Conservation (phyloP, 1,140 invertebrate species). For the Drosophila mayri region DNA sequence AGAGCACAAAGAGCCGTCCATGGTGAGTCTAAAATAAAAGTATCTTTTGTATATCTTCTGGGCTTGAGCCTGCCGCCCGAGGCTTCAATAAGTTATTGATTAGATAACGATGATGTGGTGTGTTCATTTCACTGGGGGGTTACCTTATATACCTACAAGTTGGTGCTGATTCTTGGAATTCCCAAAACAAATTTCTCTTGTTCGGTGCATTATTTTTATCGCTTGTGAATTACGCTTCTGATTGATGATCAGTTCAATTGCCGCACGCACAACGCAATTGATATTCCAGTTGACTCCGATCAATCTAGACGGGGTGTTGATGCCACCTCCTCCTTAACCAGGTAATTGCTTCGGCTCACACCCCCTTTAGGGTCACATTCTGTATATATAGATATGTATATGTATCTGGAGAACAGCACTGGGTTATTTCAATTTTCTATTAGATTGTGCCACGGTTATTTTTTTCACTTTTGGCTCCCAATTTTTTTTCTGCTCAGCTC, state of each 20-base stretch:
- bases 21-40: constrained; percentile 23
- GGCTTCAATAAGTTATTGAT: constrained; percentile 8
- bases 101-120: constrained; percentile 16
- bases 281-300: constrained; percentile 48
- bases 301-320: constrained; percentile 29
- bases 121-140: background rate
- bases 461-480: constrained; percentile 26
- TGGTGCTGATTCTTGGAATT: constrained; percentile 32
- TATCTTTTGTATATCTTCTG: constrained; percentile 5
- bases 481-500: constrained; percentile 26
- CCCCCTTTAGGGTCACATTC: constrained; percentile 9
- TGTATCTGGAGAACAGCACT: constrained; percentile 2
- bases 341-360: constrained; percentile 33
- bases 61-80: constrained; percentile 23
- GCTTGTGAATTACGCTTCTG: constrained; percentile 28
- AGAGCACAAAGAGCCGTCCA: constrained; percentile 9
- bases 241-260: constrained; percentile 51
- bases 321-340: constrained; percentile 15
- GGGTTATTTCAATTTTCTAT: constrained; percentile 48
- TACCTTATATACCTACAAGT: background rate
- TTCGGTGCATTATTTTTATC: constrained; percentile 50
- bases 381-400: background rate
- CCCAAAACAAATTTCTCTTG: constrained; percentile 30
- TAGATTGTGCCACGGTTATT: constrained; percentile 51
- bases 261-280: constrained; percentile 41